Conservation (phyloP, 2,888 invertebrate species). For the Euplagia quadripunctaria region DNA sequence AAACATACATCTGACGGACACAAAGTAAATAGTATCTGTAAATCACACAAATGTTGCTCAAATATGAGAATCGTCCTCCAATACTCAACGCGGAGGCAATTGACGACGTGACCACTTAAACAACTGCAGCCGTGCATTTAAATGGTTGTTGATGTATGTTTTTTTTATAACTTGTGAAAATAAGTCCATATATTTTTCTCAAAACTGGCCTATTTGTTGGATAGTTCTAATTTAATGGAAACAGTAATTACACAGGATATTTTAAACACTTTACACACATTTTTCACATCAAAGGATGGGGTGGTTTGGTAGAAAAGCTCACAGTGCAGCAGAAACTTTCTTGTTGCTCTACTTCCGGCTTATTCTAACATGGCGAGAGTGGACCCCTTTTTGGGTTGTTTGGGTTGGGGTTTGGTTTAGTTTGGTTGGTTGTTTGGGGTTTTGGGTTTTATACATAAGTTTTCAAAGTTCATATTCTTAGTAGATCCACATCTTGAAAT, state of each 20-base stretch:
- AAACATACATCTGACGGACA: neutral
- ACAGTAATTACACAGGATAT: too few species aligned
- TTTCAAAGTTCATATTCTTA: too few species aligned
- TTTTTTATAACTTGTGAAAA: neutral
- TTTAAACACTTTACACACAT: too few species aligned
- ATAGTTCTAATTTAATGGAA: too few species aligned
- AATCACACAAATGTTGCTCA: neutral
- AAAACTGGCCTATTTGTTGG: too few species aligned
- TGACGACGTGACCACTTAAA: neutral
- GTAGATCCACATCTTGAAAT: too few species aligned
- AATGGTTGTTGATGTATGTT: neutral
- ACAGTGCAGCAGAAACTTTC: neutral
- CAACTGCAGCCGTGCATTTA: neutral
- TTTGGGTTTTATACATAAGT: too few species aligned
- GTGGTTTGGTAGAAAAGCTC: neutral
- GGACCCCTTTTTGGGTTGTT: too few species aligned
- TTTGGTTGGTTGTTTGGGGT: too few species aligned
- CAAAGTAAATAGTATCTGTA: neutral
- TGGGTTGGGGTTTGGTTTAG: too few species aligned
- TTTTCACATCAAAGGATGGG: neutral
- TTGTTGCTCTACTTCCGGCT: neutral
- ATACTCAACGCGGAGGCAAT: neutral
- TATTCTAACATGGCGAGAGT: neutral
- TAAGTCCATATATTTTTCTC: neutral
- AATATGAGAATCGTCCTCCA: neutral